phyloP scores from a whole-genome alignment of 2,113 vertebrate species.

The Prolemur simus region DNA sequence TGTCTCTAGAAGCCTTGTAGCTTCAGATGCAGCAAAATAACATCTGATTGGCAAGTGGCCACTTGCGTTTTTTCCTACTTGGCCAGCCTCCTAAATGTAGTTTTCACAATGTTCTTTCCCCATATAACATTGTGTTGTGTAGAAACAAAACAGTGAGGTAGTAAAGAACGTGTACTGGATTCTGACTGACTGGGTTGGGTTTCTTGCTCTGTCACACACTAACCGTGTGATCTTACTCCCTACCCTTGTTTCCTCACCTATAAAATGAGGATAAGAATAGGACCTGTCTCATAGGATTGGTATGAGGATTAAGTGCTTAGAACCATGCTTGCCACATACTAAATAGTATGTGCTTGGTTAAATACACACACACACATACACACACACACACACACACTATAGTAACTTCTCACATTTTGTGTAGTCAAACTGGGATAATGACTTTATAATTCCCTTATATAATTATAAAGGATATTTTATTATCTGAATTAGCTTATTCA shows the following conservation, averaged over 20 bases:
- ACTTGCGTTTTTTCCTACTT: not conserved
- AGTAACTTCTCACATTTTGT: not conserved
- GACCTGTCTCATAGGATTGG: not conserved
- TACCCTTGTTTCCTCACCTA: not conserved
- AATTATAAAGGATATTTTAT: not conserved
- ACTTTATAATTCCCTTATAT: not conserved
- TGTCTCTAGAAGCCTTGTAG: not conserved
- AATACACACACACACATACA: not conserved
- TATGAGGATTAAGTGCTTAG: not conserved
- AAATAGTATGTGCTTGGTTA: not conserved
- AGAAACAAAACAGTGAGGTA: not conserved
- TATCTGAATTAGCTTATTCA: not conserved
- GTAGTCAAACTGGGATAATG: not conserved
- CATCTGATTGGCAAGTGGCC: slow-evolving; percentile 6
- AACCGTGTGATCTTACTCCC: not conserved
- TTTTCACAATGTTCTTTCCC: not conserved
- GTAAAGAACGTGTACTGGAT: not conserved
- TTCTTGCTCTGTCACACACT: not conserved
- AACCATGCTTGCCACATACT: not conserved
- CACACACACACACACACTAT: not conserved
- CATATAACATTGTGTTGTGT: not conserved
- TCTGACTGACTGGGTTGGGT: not conserved
- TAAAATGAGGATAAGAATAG: not conserved
- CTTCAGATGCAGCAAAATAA: not conserved
- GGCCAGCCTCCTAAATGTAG: not conserved